Conservation (phyloP, 1,140 invertebrate genomes). For the Pseudomyrmex dendroicus region DNA sequence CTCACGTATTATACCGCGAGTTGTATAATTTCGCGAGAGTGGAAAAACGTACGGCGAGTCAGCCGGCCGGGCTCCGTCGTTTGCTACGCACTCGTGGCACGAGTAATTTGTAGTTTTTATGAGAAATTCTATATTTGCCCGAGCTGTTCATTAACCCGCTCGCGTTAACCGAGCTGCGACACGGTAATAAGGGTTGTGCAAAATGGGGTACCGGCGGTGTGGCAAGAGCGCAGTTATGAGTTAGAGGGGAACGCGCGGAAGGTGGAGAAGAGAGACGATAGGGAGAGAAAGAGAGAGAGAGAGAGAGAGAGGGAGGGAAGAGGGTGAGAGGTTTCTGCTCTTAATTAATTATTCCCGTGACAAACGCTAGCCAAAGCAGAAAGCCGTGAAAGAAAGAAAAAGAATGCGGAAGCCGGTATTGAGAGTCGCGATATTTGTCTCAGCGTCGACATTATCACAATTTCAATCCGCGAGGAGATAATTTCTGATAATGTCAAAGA, state of each 20-base stretch:
- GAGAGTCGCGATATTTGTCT: conserved; percentile 29
- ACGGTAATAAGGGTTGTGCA: conserved; percentile 73
- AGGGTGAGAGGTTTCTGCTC: conserved; percentile 57
- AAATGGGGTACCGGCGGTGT: conserved; percentile 55
- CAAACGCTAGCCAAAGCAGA: conserved; percentile 68
- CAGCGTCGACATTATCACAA: conserved; percentile 27
- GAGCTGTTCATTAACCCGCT: conserved; percentile 77
- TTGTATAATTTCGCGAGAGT: conserved; percentile 62
- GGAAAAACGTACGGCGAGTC: conserved; percentile 45
- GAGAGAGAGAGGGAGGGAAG: not conserved
- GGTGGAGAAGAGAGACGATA: not conserved
- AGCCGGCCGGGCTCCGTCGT: conserved; percentile 16
- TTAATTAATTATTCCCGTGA: conserved; percentile 78
- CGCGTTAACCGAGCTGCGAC: conserved; percentile 74
- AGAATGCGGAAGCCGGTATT: not conserved
- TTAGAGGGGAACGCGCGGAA: conserved; percentile 18
- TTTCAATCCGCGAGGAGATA: not conserved
- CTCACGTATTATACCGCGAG: conserved; percentile 63
- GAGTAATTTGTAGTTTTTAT: conserved; percentile 76
- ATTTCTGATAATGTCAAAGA: conserved; percentile 18
- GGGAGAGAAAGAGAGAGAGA: not conserved
- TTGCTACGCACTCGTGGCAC: conserved; percentile 52
- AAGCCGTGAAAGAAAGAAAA: conserved; percentile 34
- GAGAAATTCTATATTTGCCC: conserved; percentile 75
- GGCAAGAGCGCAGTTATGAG: conserved; percentile 62